Conservation (phyloP, 2,888 invertebrate genomes). For the Rhopalosiphum nymphaeae region DNA sequence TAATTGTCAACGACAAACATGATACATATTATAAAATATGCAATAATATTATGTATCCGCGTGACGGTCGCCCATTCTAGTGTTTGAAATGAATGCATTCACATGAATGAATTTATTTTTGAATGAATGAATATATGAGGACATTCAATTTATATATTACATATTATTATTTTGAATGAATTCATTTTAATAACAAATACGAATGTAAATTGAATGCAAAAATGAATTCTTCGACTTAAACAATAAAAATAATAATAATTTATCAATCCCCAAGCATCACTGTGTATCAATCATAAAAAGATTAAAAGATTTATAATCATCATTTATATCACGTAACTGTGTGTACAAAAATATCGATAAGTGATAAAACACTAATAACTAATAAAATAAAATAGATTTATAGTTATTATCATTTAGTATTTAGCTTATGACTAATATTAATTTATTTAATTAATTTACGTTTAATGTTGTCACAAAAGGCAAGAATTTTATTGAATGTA, state of each 20-base stretch:
- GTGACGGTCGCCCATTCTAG: not conserved
- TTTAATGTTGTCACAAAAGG: not conserved
- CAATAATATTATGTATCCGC: not conserved
- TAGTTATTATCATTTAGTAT: not conserved
- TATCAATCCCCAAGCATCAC: not conserved
- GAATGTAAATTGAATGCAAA: not conserved
- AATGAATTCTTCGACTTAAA: not conserved
- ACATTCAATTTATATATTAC: not conserved
- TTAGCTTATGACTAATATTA: not conserved
- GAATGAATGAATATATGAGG: not conserved
- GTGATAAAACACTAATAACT: rapidly evolving
- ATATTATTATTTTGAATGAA: not conserved
- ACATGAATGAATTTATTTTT: not conserved
- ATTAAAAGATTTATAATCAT: not conserved
- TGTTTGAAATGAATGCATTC: no score
- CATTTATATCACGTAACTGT: not conserved
- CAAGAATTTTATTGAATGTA: not conserved
- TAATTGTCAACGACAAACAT: not conserved
- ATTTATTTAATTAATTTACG: not conserved
- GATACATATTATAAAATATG: not conserved
- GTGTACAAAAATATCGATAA: not conserved
- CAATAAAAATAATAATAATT: not conserved
- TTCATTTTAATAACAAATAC: not conserved
- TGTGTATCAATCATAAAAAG: not conserved
- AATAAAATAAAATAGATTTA: not conserved